phyloP scores from a whole-genome alignment of 2,797 vertebrate species.

The Cossypha heuglini region DNA sequence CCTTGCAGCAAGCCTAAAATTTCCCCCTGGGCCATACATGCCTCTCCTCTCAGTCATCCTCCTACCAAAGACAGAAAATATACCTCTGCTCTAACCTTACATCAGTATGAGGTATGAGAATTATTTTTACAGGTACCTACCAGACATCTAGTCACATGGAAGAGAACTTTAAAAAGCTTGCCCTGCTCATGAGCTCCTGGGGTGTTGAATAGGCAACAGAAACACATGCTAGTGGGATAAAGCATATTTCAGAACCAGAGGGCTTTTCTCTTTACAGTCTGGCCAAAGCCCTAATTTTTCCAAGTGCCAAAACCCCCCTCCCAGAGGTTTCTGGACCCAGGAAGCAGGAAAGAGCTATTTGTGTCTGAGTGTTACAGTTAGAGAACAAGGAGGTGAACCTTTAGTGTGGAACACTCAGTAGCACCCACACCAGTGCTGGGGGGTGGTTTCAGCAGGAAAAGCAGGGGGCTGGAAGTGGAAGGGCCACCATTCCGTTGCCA shows the following conservation, averaged over 20 bases:
- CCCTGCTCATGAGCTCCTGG: not conserved
- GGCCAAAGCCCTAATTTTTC: not conserved
- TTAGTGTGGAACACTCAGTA: not conserved
- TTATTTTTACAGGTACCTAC: not conserved
- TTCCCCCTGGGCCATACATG: not conserved
- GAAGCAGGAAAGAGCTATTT: not conserved
- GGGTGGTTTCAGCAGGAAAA: not conserved
- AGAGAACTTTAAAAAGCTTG: not conserved
- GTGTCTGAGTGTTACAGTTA: fast-evolving
- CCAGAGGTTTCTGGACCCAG: not conserved
- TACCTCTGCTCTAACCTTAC: not conserved
- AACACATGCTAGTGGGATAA: not conserved
- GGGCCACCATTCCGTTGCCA: not conserved
- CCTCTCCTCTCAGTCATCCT: not conserved
- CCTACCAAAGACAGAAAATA: not conserved
- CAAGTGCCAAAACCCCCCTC: fast-evolving
- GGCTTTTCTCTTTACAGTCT: not conserved
- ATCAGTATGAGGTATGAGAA: fast-evolving
- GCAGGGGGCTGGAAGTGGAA: not conserved
- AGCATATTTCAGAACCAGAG: not conserved
- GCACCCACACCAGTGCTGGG: not conserved
- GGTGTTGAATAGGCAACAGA: not conserved
- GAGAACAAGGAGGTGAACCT: not conserved
- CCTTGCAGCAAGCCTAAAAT: not conserved
- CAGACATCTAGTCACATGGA: not conserved